Evolutionary conservation across 2,888 invertebrate species (phyloP).

Genomic region (Temnothorax unifasciatus): DNA sequence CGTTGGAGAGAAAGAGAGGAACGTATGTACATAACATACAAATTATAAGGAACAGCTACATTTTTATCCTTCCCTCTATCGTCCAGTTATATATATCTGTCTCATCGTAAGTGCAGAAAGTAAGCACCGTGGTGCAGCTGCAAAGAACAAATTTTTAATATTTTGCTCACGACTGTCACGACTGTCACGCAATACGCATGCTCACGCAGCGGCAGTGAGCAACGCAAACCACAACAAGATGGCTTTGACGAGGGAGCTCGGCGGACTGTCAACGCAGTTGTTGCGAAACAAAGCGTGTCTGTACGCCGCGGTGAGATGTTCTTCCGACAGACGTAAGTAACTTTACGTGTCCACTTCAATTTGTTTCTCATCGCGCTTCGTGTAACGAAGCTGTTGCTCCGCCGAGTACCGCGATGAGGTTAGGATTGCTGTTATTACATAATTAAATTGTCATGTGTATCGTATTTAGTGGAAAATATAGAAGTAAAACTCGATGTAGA

Average conservation of each 20-base stretch:
- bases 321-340: not conserved
- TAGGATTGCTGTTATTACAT: not conserved
- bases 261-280: constrained; percentile 36
- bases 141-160: not conserved
- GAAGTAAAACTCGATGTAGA: not conserved
- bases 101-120: not conserved
- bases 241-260: constrained; percentile 48
- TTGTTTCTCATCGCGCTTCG: rapidly evolving
- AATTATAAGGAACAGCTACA: no score
- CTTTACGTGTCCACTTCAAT: not conserved
- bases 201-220: not conserved
- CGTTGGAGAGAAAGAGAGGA: no score
- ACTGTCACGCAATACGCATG: not conserved
- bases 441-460: not conserved
- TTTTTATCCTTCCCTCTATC: no score
- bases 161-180: not conserved
- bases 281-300: not conserved
- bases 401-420: not conserved
- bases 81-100: no score
- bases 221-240: constrained; percentile 28
- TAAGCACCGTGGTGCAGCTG: not conserved
- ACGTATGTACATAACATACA: no score
- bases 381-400: not conserved
- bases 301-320: not conserved
- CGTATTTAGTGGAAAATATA: not conserved